Conservation (phyloP, 2,113 vertebrate genomes). For the Mustela nigripes region DNA sequence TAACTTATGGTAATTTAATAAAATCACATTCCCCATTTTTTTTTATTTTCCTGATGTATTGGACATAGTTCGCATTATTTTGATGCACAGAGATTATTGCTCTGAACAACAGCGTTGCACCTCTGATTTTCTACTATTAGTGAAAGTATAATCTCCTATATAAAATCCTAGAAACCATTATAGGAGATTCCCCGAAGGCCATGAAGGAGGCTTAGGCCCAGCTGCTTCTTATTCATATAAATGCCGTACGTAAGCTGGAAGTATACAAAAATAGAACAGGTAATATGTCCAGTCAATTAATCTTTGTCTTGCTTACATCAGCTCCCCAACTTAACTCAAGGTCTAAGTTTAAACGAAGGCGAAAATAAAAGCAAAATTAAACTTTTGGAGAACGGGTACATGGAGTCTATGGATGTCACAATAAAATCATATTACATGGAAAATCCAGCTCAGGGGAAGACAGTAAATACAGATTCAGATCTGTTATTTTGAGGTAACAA, state of each 20-base stretch:
- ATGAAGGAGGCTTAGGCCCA: neutral
- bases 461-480: neutral
- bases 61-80: neutral
- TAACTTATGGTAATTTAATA: neutral
- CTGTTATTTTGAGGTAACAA: neutral
- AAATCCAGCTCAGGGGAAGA: neutral
- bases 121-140: neutral
- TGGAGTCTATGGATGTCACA: neutral
- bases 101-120: neutral
- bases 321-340: neutral
- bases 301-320: neutral
- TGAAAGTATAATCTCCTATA: neutral
- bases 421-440: neutral
- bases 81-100: neutral
- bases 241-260: neutral
- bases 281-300: neutral
- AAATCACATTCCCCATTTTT: neutral
- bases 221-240: neutral
- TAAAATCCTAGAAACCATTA: neutral
- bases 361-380: slow-evolving; percentile 24
- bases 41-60: neutral
- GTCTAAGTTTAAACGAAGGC: neutral
- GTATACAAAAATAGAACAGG: neutral
- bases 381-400: neutral
- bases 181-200: neutral